Percentiles rank a stretch among this genome's conserved stretches.
These are phyloP conservation scores for Cremastinae sp. DNA, from an alignment of 2,888 invertebrate species.

Conservation along the genomic window DNA sequence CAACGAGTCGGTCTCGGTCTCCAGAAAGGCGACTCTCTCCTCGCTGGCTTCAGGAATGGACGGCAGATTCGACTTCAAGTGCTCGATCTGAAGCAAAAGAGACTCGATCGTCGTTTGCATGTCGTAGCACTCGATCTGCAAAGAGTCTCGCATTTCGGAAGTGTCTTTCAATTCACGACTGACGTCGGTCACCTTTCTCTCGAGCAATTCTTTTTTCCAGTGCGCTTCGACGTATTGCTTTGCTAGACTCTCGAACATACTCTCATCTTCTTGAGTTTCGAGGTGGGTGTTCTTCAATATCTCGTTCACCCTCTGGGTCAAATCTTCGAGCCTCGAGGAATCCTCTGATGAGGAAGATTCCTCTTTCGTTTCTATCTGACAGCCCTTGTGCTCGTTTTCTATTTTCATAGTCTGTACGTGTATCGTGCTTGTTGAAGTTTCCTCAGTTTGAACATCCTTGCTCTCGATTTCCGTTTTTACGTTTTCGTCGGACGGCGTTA, in stretches of 20 bases:
- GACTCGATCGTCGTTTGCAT: conserved; percentile 77
- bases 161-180: conserved; percentile 73
- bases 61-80: conserved; percentile 74
- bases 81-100: conserved; percentile 72
- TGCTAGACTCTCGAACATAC: conserved; percentile 71
- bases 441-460: conserved; percentile 57
- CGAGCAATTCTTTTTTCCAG: conserved; percentile 78
- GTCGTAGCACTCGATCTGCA: conserved; percentile 75
- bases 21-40: conserved; percentile 74
- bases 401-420: conserved; percentile 4
- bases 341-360: neutral
- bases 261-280: conserved; percentile 71
- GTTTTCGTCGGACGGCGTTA: conserved; percentile 54
- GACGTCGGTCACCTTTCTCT: conserved; percentile 76
- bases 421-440: neutral
- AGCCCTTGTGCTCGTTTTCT: conserved; percentile 2
- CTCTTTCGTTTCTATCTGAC: neutral
- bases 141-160: conserved; percentile 71
- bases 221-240: conserved; percentile 71
- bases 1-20: conserved; percentile 77
- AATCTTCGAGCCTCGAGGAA: conserved; percentile 61
- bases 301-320: conserved; percentile 77
- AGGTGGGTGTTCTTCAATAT: conserved; percentile 78
- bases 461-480: conserved; percentile 36
- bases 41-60: conserved; percentile 78